These are phyloP conservation scores for Cataglyphis hispanica DNA, from an alignment of 1,140 invertebrate species.

Conservation along the genomic window DNA sequence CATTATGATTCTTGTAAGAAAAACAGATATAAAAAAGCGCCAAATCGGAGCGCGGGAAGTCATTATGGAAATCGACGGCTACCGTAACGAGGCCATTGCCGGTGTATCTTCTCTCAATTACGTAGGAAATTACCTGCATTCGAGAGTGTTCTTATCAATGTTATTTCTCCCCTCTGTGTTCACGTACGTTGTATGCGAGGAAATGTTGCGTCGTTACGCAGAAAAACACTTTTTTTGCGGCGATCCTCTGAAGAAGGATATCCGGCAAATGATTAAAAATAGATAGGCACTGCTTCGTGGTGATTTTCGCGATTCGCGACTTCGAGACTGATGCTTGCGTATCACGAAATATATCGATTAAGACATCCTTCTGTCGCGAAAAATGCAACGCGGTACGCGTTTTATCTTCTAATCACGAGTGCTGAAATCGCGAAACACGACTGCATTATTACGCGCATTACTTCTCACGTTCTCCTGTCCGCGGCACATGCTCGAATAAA, in stretches of 20 bases:
- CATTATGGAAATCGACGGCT: conserved; percentile 68
- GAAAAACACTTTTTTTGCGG: conserved; percentile 21
- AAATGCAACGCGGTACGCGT: background rate
- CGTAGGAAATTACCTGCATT: conserved; percentile 67
- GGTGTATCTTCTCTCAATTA: conserved; percentile 73
- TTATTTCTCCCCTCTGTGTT: conserved; percentile 10
- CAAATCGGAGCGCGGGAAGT: conserved; percentile 69
- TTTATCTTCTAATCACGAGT: background rate
- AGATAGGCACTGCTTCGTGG: background rate
- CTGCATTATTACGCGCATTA: background rate
- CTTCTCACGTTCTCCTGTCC: background rate
- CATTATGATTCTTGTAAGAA: conserved; percentile 44
- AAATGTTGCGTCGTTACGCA: conserved; percentile 23
- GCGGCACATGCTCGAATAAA: conserved; percentile 4
- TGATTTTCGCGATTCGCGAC: background rate
- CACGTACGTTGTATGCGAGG: background rate
- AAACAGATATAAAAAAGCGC: conserved; percentile 35
- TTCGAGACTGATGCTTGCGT: background rate
- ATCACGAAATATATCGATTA: background rate
- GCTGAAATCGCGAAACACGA: background rate
- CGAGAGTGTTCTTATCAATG: conserved; percentile 14
- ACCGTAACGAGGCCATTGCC: conserved; percentile 72
- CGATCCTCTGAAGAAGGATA: background rate
- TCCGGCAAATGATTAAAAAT: background rate
- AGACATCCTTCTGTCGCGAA: background rate